phyloP scores from a whole-genome alignment of 1,140 invertebrate genomes.

The Zaprionus nigranus region DNA sequence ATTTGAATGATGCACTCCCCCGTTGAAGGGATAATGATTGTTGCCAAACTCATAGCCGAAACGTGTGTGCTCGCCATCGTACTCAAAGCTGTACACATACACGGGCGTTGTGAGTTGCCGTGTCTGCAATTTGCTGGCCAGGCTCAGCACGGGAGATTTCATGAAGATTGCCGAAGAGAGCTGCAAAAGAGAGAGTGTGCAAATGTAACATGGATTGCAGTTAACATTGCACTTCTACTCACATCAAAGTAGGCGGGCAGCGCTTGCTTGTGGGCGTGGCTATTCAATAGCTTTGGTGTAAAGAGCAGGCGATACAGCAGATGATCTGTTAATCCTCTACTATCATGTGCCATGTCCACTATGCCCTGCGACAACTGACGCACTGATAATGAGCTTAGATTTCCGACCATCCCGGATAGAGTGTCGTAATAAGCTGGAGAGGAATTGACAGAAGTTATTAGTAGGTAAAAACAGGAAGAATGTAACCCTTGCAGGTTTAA shows the following conservation, averaged over 20 bases:
- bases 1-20: constrained; percentile 84
- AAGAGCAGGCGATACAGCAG: constrained; percentile 62
- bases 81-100: constrained; percentile 81
- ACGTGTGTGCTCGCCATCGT: constrained; percentile 72
- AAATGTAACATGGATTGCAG: background rate
- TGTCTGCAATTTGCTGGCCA: constrained; percentile 51
- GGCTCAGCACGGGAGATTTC: constrained; percentile 74
- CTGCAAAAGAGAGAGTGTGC: constrained; percentile 27
- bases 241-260: constrained; percentile 77
- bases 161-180: constrained; percentile 56
- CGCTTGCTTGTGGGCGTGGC: constrained; percentile 63
- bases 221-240: background rate
- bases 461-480: too few species aligned
- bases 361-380: constrained; percentile 60
- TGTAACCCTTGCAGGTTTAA: too few species aligned
- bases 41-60: constrained; percentile 83
- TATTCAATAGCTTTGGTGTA: constrained; percentile 44
- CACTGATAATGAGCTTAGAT: constrained; percentile 59
- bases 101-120: constrained; percentile 43
- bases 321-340: constrained; percentile 55
- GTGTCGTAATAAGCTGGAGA: constrained; percentile 64
- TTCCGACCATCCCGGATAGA: constrained; percentile 30
- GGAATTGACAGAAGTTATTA: background rate
- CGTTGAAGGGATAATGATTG: constrained; percentile 83
- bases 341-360: constrained; percentile 49